Evolutionary conservation across 2,888 invertebrate species (phyloP).

Genomic region (Euplexia lucipara): DNA sequence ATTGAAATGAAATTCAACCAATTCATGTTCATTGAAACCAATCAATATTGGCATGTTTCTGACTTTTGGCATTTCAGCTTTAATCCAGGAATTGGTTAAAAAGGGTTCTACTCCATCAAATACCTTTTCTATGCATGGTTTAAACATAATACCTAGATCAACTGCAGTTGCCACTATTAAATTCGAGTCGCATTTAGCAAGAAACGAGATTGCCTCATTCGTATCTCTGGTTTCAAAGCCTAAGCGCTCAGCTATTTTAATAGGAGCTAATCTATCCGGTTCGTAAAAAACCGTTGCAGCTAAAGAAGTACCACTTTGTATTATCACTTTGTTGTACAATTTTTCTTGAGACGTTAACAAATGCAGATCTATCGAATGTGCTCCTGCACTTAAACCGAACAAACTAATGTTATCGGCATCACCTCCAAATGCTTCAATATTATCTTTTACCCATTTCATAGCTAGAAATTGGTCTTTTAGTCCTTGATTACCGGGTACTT

Average conservation of each 20-base stretch:
- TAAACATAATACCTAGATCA: conserved; percentile 64
- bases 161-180: conserved; percentile 66
- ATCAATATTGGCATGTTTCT: conserved; percentile 72
- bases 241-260: conserved; percentile 70
- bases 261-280: conserved; percentile 66
- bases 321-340: conserved; percentile 72
- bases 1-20: conserved; percentile 48
- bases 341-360: conserved; percentile 71
- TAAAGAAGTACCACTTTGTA: conserved; percentile 75
- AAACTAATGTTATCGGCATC: conserved; percentile 74
- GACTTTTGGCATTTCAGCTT: conserved; percentile 68
- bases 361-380: conserved; percentile 74
- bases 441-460: conserved; percentile 76
- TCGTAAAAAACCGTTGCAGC: conserved; percentile 63
- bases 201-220: conserved; percentile 68
- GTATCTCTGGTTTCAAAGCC: conserved; percentile 65
- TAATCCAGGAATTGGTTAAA: conserved; percentile 70
- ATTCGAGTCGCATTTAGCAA: conserved; percentile 63
- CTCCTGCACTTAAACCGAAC: conserved; percentile 77
- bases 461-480: conserved; percentile 78
- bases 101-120: conserved; percentile 73
- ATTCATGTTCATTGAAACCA: conserved; percentile 77
- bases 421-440: conserved; percentile 79
- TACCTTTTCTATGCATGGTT: conserved; percentile 75
- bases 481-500: conserved; percentile 79